Base-by-base conservation (phyloP, 2,113 vertebrate genomes). In the Penelope pileata region DNA sequence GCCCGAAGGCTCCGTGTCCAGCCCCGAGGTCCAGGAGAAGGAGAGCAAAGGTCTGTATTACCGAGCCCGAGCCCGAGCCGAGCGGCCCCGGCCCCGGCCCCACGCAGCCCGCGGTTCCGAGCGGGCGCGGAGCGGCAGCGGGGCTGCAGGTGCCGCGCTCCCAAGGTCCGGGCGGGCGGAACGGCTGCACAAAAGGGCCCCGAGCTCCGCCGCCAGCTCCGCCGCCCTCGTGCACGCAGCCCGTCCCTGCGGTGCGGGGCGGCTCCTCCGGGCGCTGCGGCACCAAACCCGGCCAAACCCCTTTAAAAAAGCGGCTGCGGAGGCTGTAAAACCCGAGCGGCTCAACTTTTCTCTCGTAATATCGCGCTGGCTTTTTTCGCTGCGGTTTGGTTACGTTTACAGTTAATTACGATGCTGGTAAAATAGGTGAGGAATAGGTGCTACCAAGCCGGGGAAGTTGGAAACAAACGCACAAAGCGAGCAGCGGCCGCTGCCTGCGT, bases 1-100 rank as follows among this genome's bases (percentile, higher is more conserved):
- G 94, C 97, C 98, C 87, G 99, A 99, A 96, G 98, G 98, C 75
- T 98, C 98, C 54, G 98, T 98, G 96, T 99, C 99, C 98, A 99
- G 99, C 95, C 99, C 99, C 56, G 99, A 99, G 98, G 97, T 98
- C 97, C 98, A 98, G 93, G 99, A 99, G 97, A 99, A 99, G 97
- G 99, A 99, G 97, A 98, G 98, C 95, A 99, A 99, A 99, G 99
- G 99, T 99, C 98, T 99, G 99, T 99, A 98, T 98, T 98, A 98
- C 97, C 98, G 98, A 98, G 97, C 98, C 98, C 98, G 93, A 98
- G 98, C 98, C 98, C 98, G 97, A 97, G 98, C 53, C 53, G 98
- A 97, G 98, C 98, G 98, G 98, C 98, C 97, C 96, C 98, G 98
- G 98, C 97, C 95, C 97, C 98, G 97, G 98, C 98, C 97, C 97